Evolutionary conservation across 2,888 invertebrate genomes (phyloP), one percentile per base, ranked within the genome.

Genomic region (Gisinianus flammeolus): DNA sequence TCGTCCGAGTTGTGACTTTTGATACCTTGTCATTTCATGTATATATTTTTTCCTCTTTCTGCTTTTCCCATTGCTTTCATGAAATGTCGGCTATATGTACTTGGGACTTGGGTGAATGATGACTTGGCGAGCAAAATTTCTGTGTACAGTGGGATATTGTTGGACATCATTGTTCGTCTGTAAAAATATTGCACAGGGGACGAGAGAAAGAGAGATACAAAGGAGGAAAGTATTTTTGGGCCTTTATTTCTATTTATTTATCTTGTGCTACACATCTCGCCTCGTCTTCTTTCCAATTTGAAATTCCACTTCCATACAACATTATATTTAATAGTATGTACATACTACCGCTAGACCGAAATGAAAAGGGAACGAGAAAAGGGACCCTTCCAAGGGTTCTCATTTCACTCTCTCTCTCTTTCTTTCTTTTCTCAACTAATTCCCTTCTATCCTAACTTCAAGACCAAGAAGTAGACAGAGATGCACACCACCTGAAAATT

Each of bases 41-140:
- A n/a, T n/a, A n/a, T n/a, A n/a, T n/a, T n/a, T n/a, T n/a, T n/a
- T n/a, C n/a, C n/a, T n/a, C n/a, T n/a, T n/a, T n/a, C n/a, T n/a
- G n/a, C 24, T 52, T 33, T 68, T 68, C 19, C 26, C 33, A 31
- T 68, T 33, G 22, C 5, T 69, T 52, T 6, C 35, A 69, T 44
- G 33, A 69, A 69, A 69, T 71, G 26, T 58, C 58, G 26, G 58
- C 44, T 58, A 58, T 58, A 24, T 58, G 71, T 71, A 30, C 22
- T 44, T 2, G 12, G 44, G 44, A 26, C 24, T 24, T 31, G 19
- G 28, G 52, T 64, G 73, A 74, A 58, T 66, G 66, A 66, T 74
- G 73, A 74, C 73, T 74, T 62, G 26, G 26, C 64, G 44, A 74
- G 64, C 73, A 73, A 73, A 73, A 73, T 73, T 71, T 56, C 72